Base-by-base conservation (phyloP, 2,888 invertebrate genomes). In the Digitonthophagus gazella region DNA sequence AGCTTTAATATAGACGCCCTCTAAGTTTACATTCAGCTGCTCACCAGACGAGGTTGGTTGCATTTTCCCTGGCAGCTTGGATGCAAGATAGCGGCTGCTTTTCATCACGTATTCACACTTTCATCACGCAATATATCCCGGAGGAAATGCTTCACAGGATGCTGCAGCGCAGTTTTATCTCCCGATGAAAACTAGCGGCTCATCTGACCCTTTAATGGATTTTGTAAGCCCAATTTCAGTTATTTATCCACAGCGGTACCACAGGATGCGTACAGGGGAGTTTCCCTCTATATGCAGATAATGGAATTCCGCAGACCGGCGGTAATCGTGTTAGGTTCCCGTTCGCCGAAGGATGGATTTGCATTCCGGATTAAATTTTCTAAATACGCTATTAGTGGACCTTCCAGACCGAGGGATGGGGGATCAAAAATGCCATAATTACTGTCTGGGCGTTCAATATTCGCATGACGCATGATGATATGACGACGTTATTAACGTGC, bases 241-340 rank as follows among this genome's bases (percentile, higher is more conserved):
- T 72, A 71, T 72, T 72, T 72, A 71, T 69, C 67, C 67, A 65
- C 69, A 65, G 67, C 66, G 69, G 55, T 66, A 63, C 44, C 58
- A 55, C 6, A n/a, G n/a, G 44, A 67, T 70, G 69, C 11, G 65
- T 71, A 65, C 68, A 67, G 70, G 68, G 71, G 71, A 71, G 70
- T 73, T 71, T 74, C 71, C 71, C 67, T 66, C 69, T 70, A 73
- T 74, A 74, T 74, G 75, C 74, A 75, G 76, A 76, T 78, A 77
- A 78, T 77, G 72, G 76, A 77, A 77, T 70, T 74, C 72, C 71
- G 72, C 69, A 76, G 75, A 75, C 75, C 76, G 77, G 74, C 68
- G 70, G 76, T 78, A 78, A 78, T 77, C 77, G 74, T 68, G 74
- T 77, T 76, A 74, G 70, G 71, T 73, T 75, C 72, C 72, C 74